Evolutionary conservation across 2,797 vertebrate species (phyloP).

Genomic region (Hippocampus kuda): DNA sequence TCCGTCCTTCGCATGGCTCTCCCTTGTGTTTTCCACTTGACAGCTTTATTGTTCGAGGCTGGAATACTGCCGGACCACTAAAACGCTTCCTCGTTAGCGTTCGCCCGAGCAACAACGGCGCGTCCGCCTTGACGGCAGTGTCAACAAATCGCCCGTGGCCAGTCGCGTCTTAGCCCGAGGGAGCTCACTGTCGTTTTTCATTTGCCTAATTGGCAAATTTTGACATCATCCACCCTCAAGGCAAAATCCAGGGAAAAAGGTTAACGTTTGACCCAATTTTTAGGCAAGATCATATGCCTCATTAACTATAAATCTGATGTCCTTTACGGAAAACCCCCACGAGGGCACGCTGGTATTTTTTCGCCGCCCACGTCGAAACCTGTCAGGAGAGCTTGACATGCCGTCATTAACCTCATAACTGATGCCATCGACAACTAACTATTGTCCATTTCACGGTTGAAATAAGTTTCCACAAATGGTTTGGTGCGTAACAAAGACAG

Average conservation of each 20-base stretch:
- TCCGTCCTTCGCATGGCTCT: background rate
- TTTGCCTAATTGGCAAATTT: conserved; percentile 37
- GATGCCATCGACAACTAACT: background rate
- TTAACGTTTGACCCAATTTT: conserved; percentile 28
- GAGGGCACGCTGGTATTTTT: background rate
- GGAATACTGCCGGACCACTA: background rate
- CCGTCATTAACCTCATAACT: no score
- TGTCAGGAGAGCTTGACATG: background rate
- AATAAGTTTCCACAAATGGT: background rate
- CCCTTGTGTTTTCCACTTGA: conserved; percentile 3
- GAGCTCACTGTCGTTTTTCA: conserved; percentile 33
- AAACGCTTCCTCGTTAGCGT: conserved; percentile 1
- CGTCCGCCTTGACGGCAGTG: background rate
- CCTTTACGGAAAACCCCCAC: background rate
- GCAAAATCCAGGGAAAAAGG: conserved; percentile 21
- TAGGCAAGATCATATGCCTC: background rate
- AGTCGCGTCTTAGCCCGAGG: conserved; percentile 27
- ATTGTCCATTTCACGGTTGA: background rate
- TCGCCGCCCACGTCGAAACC: background rate
- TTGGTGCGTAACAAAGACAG: background rate
- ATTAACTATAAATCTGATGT: background rate
- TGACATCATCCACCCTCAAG: conserved; percentile 24
- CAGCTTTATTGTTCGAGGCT: conserved; percentile 6
- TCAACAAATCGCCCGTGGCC: conserved; percentile 16
- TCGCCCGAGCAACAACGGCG: background rate